Percentiles rank a stretch among this genome's conserved stretches.
phyloP scores from a whole-genome alignment of 2,888 invertebrate genomes.

The Oasisia sp. region DNA sequence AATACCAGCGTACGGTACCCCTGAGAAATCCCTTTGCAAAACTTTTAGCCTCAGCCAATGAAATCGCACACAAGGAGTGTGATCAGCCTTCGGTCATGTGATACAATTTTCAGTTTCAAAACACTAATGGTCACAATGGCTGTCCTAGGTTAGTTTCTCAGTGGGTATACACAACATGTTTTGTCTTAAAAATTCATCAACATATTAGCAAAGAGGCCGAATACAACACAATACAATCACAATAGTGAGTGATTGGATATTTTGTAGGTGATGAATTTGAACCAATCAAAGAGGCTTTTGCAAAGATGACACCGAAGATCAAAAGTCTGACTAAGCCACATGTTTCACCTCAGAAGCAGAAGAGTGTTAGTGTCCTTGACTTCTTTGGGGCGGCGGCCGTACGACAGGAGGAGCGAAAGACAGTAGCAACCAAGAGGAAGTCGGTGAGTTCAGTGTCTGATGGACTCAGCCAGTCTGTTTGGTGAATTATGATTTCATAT shows the following conservation, averaged over 20 bases:
- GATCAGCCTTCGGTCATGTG: too few relatives aligned
- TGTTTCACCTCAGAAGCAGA: slow-evolving; percentile 22
- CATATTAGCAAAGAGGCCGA: neutral
- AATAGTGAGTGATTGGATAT: neutral
- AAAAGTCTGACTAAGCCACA: slow-evolving; percentile 19
- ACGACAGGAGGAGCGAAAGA: slow-evolving; percentile 42
- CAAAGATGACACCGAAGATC: slow-evolving; percentile 29
- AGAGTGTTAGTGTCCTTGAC: slow-evolving; percentile 44
- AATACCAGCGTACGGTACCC: too few relatives aligned
- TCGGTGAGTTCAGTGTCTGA: slow-evolving; percentile 28
- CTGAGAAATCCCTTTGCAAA: too few relatives aligned
- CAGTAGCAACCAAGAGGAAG: slow-evolving; percentile 33
- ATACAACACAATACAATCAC: too few relatives aligned
- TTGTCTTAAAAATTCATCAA: too few relatives aligned
- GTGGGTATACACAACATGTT: too few relatives aligned
- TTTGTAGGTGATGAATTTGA: slow-evolving; percentile 28
- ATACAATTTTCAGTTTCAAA: too few relatives aligned
- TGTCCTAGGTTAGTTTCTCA: too few relatives aligned
- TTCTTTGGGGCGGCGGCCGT: slow-evolving; percentile 56
- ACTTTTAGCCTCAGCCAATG: too few relatives aligned
- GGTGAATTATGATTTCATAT: neutral
- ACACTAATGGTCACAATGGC: too few relatives aligned
- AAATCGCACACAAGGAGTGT: too few relatives aligned
- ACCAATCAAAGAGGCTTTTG: slow-evolving; percentile 31
- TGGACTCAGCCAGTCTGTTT: neutral